Percentiles rank a stretch among this genome's conserved stretches.
Evolutionary conservation across 1,140 invertebrate genomes (phyloP).

Genomic region (Bombus picipes): DNA sequence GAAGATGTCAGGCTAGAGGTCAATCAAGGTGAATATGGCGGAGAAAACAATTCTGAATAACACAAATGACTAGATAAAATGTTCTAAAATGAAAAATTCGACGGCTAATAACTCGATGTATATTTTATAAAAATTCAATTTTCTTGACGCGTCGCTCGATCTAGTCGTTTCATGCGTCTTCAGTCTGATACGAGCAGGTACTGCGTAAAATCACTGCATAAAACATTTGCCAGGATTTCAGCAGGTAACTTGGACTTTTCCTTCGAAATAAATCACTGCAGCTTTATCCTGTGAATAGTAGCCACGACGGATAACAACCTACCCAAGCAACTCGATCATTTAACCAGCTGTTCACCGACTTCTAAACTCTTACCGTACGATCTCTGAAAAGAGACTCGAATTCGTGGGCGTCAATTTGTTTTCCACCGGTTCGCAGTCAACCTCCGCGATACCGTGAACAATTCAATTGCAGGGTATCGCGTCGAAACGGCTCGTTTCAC

Average conservation of each 20-base stretch:
- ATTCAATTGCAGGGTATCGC: conserved; percentile 18
- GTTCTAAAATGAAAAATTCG: no score
- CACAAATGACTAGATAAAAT: no score
- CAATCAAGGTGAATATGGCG: fast-evolving
- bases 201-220: no score
- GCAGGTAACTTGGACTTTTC: not conserved
- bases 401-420: conserved; percentile 14
- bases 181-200: not conserved
- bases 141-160: no score
- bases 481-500: not conserved
- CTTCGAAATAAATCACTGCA: not conserved
- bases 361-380: not conserved
- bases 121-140: no score
- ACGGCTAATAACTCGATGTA: no score
- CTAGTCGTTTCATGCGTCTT: not conserved
- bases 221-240: no score
- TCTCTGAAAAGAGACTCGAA: not conserved
- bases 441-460: not conserved
- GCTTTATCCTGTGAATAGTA: not conserved
- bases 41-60: no score
- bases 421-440: conserved; percentile 1
- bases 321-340: not conserved
- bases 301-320: not conserved
- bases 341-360: not conserved
- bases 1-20: conserved; percentile 22